Percentiles rank a stretch among this genome's conserved stretches.
Conservation (phyloP, 2,113 vertebrate genomes). For the Barnardius zonarius region DNA sequence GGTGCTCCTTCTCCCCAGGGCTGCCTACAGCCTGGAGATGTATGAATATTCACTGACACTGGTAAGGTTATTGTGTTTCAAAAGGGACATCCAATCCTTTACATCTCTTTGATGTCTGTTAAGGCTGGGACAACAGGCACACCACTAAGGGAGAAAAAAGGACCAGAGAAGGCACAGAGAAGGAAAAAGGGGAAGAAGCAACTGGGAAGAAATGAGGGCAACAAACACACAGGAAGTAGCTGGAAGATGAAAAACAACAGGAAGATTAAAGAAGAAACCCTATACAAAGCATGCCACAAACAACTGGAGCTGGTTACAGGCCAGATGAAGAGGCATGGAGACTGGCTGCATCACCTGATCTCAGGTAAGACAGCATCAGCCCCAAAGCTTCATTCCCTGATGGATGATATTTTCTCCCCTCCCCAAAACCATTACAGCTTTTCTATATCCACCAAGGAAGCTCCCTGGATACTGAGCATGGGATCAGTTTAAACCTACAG, state of each 20-base stretch:
- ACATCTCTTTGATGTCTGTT: conserved; percentile 14
- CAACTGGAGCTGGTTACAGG: not conserved
- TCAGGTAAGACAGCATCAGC: not conserved
- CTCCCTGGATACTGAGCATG: not conserved
- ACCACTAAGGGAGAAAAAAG: not conserved
- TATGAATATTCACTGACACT: conserved; percentile 22
- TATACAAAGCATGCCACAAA: not conserved
- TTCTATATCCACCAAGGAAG: not conserved
- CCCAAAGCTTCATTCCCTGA: not conserved
- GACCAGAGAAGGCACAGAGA: not conserved
- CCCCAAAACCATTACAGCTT: not conserved
- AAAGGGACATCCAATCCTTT: not conserved
- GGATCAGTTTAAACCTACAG: not conserved
- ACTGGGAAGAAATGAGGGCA: not conserved
- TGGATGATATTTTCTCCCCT: not conserved
- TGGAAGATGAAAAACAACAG: not conserved
- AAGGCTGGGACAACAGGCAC: not conserved
- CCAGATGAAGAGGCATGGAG: not conserved
- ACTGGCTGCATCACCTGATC: not conserved
- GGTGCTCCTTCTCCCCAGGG: conserved; percentile 13
- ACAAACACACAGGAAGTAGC: not conserved
- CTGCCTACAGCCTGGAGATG: not conserved
- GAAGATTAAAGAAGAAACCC: not conserved
- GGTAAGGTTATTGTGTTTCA: not conserved
- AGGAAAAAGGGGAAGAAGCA: not conserved